Evolutionary conservation across 1,140 invertebrate species (phyloP).

Genomic region (Tetragnatha versicolor): DNA sequence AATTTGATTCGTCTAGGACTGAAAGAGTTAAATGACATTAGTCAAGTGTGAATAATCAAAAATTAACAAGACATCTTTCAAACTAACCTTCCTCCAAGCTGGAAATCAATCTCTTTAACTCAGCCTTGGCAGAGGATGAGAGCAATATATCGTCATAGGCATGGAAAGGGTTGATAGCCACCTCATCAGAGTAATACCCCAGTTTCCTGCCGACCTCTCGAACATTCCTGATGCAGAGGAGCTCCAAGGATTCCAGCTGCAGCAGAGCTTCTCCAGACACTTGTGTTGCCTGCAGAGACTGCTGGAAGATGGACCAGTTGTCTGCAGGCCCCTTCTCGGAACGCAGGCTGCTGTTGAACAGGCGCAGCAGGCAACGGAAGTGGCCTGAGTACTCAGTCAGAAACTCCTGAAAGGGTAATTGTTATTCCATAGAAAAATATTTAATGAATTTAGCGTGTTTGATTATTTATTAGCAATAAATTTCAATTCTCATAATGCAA

Average conservation of each 20-base stretch:
- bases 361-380: conserved; percentile 8
- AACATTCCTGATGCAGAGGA: conserved; percentile 7
- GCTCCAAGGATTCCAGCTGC: conserved; percentile 58
- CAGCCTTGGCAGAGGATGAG: conserved; percentile 21
- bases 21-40: not conserved
- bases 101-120: conserved; percentile 33
- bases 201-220: conserved; percentile 22
- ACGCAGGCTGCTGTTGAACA: not conserved
- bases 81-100: conserved; percentile 68
- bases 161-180: conserved; percentile 58
- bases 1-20: too few species aligned
- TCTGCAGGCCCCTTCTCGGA: conserved; percentile 54
- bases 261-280: conserved; percentile 62
- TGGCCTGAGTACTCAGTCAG: conserved; percentile 22
- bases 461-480: too few species aligned
- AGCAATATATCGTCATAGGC: conserved; percentile 60
- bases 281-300: conserved; percentile 64
- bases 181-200: conserved; percentile 54
- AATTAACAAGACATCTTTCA: not conserved
- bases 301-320: conserved; percentile 66
- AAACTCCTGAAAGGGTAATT: not conserved
- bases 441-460: too few species aligned
- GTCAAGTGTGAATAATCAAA: not conserved
- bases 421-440: not conserved
- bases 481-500: too few species aligned